Evolutionary conservation across 2,888 invertebrate species (phyloP), one percentile per base, ranked within the genome.

Genomic region (Drosophila formosana): DNA sequence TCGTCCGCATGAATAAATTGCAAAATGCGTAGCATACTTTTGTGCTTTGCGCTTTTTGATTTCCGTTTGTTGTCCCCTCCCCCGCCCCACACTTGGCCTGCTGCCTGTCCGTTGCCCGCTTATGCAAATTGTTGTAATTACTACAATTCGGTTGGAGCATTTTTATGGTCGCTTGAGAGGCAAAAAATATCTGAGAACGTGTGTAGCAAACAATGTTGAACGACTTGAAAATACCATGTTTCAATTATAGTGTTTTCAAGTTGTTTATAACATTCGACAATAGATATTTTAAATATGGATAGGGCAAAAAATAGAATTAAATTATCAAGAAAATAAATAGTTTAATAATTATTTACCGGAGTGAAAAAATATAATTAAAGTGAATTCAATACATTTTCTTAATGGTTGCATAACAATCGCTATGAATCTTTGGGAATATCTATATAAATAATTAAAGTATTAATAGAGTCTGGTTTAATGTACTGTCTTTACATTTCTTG

Each of bases 61-160:
- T 84, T 84, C 83, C 83, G 87, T 75, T 66, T 53, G 51, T 47
- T 62, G 39, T 37, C 28, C 28, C 46, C 13, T 13, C 43, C 11
- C 34, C 49, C 7, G 2, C 9, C 32, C 28, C 32, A 32, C 32
- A 11, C n/a, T 37, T 37, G 37, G 37, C n/a, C 13, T 45, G 7
- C 7, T 4, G n/a, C 45, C 45, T 34, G 8, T 26, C 23, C 28
- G n/a, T 18, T 32, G 9, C n/a, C 43, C 75, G 76, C 75, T 88
- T 89, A 86, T 86, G 86, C 88, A 86, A 86, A 86, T 86, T 77
- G 75, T 88, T 87, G 87, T 89, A 86, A 89, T 86, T 89, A 88
- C 89, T 89, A 82, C 88, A 88, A 89, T 86, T 86, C 88, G 88
- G 88, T 76, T 79, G 87, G 81, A 83, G 89, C 84, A 89, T 89